Evolutionary conservation across 2,113 vertebrate genomes (phyloP).

Genomic region (Salminus brasiliensis): DNA sequence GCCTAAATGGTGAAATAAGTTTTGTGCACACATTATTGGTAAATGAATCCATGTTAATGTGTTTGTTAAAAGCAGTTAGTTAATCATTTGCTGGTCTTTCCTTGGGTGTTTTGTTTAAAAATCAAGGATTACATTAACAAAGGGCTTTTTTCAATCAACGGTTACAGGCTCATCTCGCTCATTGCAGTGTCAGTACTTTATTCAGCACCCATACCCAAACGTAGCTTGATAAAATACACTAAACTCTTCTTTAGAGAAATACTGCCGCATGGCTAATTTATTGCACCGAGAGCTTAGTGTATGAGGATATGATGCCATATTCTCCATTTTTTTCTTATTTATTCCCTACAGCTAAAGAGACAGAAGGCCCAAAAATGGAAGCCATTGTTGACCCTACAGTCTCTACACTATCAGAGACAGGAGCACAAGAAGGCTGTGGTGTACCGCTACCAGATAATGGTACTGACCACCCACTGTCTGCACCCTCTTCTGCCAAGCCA

Average conservation of each 20-base stretch:
- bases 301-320: not conserved
- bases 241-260: not conserved
- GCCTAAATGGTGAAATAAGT: too few relatives aligned
- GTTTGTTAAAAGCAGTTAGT: too few relatives aligned
- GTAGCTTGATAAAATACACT: not conserved
- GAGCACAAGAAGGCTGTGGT: conserved; percentile 27
- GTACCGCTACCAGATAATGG: not conserved
- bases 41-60: too few relatives aligned
- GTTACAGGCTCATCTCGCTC: too few relatives aligned
- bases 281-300: not conserved
- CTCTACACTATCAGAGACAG: conserved; percentile 56
- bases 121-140: too few relatives aligned
- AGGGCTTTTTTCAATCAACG: too few relatives aligned
- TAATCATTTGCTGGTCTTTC: too few relatives aligned
- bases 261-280: not conserved
- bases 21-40: too few relatives aligned
- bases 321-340: not conserved
- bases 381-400: conserved; percentile 44
- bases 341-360: conserved; percentile 50
- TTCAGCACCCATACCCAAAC: too few relatives aligned
- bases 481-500: not conserved
- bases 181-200: too few relatives aligned
- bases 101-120: too few relatives aligned
- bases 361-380: conserved; percentile 58
- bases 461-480: not conserved